phyloP scores from a whole-genome alignment of 2,113 vertebrate species.

The Chionis minor region DNA sequence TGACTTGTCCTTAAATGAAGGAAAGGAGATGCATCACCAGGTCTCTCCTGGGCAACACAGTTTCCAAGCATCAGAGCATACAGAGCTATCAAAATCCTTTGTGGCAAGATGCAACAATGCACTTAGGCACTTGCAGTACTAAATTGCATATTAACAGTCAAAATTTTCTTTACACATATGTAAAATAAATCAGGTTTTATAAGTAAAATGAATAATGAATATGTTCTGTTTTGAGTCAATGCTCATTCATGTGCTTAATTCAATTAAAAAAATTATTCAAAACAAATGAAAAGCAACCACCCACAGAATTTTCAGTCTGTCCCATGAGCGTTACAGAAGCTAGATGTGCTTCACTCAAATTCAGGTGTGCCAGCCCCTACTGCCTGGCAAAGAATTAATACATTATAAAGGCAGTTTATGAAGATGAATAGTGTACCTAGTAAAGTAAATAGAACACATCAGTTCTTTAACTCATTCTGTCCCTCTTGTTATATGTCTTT shows the following conservation, averaged over 20 bases:
- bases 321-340: neutral
- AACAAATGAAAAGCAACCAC: neutral
- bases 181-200: neutral
- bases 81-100: neutral
- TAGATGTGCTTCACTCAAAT: neutral
- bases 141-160: neutral
- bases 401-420: neutral
- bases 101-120: neutral
- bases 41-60: neutral
- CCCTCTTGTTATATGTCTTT: neutral
- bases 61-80: neutral
- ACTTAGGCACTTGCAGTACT: neutral
- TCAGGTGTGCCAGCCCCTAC: neutral
- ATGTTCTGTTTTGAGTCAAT: neutral
- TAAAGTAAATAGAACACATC: too few relatives aligned
- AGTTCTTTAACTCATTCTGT: neutral
- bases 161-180: neutral
- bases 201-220: neutral
- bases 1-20: neutral
- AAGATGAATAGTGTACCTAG: neutral
- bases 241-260: neutral
- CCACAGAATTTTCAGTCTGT: neutral
- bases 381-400: neutral
- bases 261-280: neutral
- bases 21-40: neutral